These are phyloP conservation scores for Telmatherina bonti DNA, from an alignment of 2,797 vertebrate species.

Conservation along the genomic window DNA sequence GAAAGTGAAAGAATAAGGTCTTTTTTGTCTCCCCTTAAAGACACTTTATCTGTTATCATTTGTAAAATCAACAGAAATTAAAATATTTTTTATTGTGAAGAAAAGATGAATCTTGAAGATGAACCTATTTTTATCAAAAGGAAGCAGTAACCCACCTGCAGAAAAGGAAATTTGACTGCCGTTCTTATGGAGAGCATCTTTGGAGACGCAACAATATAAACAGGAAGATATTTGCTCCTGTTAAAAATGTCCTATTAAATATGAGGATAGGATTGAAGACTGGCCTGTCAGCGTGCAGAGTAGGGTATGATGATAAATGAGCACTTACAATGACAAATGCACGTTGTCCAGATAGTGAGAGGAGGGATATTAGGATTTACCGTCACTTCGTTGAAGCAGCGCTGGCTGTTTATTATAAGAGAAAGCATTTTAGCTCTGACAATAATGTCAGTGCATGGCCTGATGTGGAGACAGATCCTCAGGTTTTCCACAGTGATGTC, in stretches of 20 bases:
- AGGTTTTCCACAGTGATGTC: background rate
- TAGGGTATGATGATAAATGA: conserved; percentile 30
- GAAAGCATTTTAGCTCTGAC: background rate
- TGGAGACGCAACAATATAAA: conserved; percentile 44
- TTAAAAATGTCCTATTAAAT: conserved; percentile 31
- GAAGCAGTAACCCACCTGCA: background rate
- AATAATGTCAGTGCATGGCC: background rate
- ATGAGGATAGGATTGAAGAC: background rate
- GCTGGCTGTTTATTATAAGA: background rate
- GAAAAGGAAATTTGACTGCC: conserved; percentile 23
- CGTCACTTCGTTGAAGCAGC: background rate
- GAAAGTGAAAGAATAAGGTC: background rate
- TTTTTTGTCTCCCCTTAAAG: background rate
- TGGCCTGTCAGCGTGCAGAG: conserved; percentile 14
- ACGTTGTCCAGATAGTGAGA: background rate
- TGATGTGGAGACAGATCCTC: background rate
- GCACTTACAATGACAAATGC: conserved; percentile 27
- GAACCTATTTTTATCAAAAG: conserved; percentile 20
- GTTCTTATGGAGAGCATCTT: conserved; percentile 26
- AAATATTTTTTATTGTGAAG: background rate
- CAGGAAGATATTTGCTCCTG: conserved; percentile 5
- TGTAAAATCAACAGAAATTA: conserved; percentile 13
- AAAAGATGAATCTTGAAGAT: conserved; percentile 4
- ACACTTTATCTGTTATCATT: conserved; percentile 19
- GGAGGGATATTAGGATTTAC: conserved; percentile 1